A percentile compares a stretch with the other conserved stretches of the same genome.
Conservation (phyloP, 30 jellyfish, hydroid and myxozoan species). For the Pelagia noctiluca region DNA sequence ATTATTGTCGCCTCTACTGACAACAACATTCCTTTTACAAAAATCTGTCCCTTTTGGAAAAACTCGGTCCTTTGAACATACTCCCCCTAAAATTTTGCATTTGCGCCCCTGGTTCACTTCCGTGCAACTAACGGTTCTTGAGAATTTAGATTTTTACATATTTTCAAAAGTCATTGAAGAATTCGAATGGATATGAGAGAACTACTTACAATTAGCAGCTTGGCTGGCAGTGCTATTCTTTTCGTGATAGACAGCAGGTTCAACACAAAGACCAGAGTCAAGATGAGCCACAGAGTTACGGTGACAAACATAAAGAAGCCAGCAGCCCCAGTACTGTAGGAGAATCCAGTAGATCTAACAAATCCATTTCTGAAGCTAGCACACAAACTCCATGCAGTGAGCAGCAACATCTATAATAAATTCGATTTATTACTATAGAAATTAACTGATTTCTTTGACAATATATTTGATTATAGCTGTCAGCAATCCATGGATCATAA, state of each 20-base stretch:
- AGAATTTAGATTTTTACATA: too few relatives aligned
- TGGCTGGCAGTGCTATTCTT: constrained; percentile 33
- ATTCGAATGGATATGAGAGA: background rate
- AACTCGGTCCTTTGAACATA: too few relatives aligned
- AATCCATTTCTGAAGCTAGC: constrained; percentile 59
- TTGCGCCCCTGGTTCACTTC: too few relatives aligned
- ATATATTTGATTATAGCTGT: too few relatives aligned
- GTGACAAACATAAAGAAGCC: constrained; percentile 73
- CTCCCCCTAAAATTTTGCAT: too few relatives aligned
- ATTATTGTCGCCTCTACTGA: too few relatives aligned
- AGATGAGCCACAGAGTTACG: constrained; percentile 60
- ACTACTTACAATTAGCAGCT: constrained; percentile 58
- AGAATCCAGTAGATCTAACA: background rate
- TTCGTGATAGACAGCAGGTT: constrained; percentile 49
- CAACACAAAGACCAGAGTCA: constrained; percentile 11
- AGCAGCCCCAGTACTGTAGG: constrained; percentile 37
- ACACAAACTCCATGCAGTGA: constrained; percentile 69
- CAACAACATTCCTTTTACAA: too few relatives aligned
- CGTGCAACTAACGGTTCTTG: too few relatives aligned
- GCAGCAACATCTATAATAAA: constrained; percentile 1
- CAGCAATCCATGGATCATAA: too few relatives aligned
- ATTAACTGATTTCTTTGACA: too few relatives aligned
- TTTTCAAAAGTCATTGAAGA: too few relatives aligned
- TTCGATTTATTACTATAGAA: background rate
- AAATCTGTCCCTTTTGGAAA: too few relatives aligned